Percentiles rank a stretch among this genome's conserved stretches.
These are phyloP conservation scores for Apodemus speciosus DNA, from an alignment of 2,113 vertebrate species.

Conservation along the genomic window DNA sequence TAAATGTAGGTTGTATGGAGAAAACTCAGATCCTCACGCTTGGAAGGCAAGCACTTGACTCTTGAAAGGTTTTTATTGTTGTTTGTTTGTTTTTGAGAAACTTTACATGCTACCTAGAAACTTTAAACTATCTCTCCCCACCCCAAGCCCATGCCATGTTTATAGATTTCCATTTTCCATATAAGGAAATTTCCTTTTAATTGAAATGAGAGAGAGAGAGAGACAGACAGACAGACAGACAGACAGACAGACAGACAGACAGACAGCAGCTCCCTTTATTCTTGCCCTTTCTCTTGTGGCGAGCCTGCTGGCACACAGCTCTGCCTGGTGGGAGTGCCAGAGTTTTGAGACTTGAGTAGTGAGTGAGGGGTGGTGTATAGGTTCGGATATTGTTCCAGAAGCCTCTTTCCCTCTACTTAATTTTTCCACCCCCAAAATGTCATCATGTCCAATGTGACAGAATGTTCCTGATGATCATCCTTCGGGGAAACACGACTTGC, in stretches of 20 bases:
- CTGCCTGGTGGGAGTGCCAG: constrained; percentile 45
- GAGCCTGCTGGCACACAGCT: constrained; percentile 66
- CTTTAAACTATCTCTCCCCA: neutral
- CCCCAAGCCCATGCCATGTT: neutral
- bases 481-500: constrained; percentile 65
- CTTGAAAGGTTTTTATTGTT: neutral
- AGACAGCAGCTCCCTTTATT: constrained; percentile 27
- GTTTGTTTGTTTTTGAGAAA: neutral
- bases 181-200: no score
- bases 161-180: constrained; percentile 53
- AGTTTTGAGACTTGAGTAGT: constrained; percentile 66
- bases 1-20: neutral
- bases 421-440: constrained; percentile 81
- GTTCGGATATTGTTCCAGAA: constrained; percentile 73
- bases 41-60: neutral
- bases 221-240: neutral
- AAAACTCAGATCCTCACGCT: neutral
- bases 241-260: neutral
- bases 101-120: constrained; percentile 59
- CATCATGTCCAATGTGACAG: constrained; percentile 75
- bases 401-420: constrained; percentile 64
- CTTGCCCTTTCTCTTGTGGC: neutral
- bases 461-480: constrained; percentile 75
- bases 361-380: constrained; percentile 70
- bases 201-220: no score